Conservation (phyloP, 2,888 invertebrate genomes). For the Electrophaes corylata region DNA sequence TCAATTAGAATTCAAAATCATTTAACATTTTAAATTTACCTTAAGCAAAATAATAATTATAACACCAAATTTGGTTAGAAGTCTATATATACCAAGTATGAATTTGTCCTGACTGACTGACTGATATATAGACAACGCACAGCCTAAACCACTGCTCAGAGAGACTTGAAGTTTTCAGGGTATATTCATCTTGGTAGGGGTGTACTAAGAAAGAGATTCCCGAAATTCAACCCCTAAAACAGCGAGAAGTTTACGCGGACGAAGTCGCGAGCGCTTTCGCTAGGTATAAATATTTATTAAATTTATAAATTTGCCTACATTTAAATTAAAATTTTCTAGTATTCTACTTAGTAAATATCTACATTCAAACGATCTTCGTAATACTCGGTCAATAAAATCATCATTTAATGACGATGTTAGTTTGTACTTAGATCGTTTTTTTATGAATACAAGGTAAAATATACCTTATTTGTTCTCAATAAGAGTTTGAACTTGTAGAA, state of each 20-base stretch:
- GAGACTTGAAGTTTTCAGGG: no score
- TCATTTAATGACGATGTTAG: slow-evolving; percentile 23
- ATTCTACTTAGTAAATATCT: slow-evolving; percentile 26
- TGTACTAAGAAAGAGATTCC: no score
- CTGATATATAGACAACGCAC: no score
- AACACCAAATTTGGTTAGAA: slow-evolving; percentile 31
- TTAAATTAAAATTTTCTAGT: slow-evolving; percentile 32
- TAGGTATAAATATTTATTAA: slow-evolving; percentile 21
- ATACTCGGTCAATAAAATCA: slow-evolving; percentile 15
- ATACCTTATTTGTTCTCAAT: slow-evolving; percentile 93
- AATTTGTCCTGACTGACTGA: no score
- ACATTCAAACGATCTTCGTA: slow-evolving; percentile 10
- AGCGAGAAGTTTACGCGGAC: no score
- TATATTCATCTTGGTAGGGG: no score
- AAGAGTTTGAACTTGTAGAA: slow-evolving; percentile 94
- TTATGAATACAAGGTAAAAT: slow-evolving; percentile 27
- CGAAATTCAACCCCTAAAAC: no score
- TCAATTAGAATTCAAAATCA: slow-evolving; percentile 8
- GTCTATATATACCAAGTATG: no score
- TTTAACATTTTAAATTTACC: slow-evolving; percentile 14
- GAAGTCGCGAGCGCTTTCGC: no score
- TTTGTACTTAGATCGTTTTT: slow-evolving; percentile 5
- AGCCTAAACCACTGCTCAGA: no score
- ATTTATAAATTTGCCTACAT: slow-evolving; percentile 26
- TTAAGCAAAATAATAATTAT: slow-evolving; percentile 30